Conservation (phyloP, 2,888 invertebrate genomes). For the Ophion costatus region DNA sequence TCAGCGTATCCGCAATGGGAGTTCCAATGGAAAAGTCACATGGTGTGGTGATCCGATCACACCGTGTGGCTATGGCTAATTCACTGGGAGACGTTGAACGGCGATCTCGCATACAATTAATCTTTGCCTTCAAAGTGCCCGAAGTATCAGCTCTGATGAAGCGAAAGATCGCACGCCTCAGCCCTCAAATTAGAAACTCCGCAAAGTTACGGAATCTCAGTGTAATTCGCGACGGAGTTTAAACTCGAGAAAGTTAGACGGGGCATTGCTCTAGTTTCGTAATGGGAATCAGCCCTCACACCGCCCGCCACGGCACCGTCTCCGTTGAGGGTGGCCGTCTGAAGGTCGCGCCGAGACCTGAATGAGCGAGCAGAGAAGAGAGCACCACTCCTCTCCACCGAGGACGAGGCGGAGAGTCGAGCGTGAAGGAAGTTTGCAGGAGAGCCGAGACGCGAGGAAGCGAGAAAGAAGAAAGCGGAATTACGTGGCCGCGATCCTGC, state of each 20-base stretch:
- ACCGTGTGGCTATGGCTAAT: neutral
- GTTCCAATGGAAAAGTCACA: too few species aligned
- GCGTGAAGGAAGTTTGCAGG: conserved; percentile 69
- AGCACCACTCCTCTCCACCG: conserved; percentile 43
- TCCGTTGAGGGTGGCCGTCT: conserved; percentile 72
- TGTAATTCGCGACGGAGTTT: conserved; percentile 45
- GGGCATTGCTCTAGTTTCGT: conserved; percentile 72
- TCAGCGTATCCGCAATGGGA: neutral
- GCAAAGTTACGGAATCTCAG: conserved; percentile 39
- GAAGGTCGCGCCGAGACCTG: conserved; percentile 72
- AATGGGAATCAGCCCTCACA: conserved; percentile 73
- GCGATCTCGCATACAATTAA: neutral
- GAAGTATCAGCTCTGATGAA: neutral
- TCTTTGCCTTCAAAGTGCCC: neutral
- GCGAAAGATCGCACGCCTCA: neutral
- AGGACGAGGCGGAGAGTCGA: conserved; percentile 69
- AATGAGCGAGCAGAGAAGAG: conserved; percentile 68
- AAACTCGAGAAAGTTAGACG: conserved; percentile 56
- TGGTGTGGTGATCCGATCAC: too few species aligned
- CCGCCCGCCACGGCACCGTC: conserved; percentile 71
- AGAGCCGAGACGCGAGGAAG: conserved; percentile 71
- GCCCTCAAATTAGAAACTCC: conserved; percentile 21
- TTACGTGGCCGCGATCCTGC: conserved; percentile 63
- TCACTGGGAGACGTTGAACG: neutral
- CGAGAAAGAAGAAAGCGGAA: conserved; percentile 65